These are phyloP conservation scores for Heliconius hortense DNA, from an alignment of 2,888 invertebrate genomes.

Conservation along the genomic window DNA sequence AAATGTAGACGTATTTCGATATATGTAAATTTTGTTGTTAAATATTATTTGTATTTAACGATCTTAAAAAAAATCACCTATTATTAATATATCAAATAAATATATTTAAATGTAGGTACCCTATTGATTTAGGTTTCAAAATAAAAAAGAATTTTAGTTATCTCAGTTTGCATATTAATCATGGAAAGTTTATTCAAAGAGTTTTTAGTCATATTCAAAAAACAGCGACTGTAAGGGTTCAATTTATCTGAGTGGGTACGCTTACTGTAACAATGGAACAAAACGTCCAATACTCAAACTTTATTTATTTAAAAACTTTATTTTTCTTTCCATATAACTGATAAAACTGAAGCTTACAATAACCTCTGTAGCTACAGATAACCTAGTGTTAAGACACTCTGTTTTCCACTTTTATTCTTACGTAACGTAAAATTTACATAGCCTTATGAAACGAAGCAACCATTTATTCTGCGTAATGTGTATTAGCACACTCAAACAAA, in stretches of 20 bases:
- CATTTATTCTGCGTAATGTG: conserved; percentile 19
- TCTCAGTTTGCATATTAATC: neutral
- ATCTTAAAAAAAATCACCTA: neutral
- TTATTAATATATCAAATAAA: neutral
- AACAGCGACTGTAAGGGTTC: conserved; percentile 8
- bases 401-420: neutral
- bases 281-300: neutral
- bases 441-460: conserved; percentile 4
- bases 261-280: conserved; percentile 2
- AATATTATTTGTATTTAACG: too few species aligned
- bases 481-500: neutral
- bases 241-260: conserved; percentile 10
- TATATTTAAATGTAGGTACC: neutral
- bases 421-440: neutral
- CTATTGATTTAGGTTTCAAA: neutral
- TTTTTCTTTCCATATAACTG: neutral
- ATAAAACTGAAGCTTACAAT: neutral
- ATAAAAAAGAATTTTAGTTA: neutral
- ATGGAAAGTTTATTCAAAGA: neutral
- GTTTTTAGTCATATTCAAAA: conserved; percentile 6
- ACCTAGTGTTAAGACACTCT: neutral
- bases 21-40: too few species aligned
- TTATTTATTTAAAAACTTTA: too few species aligned
- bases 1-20: too few species aligned
- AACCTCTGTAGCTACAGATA: neutral